Conservation (phyloP, 2,797 vertebrate genomes). For the Tiaroga cobitis region DNA sequence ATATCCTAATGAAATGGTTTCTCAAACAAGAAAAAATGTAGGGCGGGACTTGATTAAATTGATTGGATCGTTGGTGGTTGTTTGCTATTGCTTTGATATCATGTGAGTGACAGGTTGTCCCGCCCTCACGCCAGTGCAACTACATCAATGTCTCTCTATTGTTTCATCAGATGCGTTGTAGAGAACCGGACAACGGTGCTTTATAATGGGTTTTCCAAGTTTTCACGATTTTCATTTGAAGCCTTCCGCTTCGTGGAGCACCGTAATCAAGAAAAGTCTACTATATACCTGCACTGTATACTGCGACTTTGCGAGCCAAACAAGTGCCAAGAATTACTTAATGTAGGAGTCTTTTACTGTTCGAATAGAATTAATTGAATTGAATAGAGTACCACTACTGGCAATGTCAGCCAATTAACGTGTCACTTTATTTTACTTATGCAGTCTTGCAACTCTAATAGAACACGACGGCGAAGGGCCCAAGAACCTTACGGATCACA, state of each 20-base stretch:
- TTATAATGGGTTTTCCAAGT: constrained; percentile 70
- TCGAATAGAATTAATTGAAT: background rate
- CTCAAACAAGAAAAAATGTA: background rate
- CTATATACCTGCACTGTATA: constrained; percentile 81
- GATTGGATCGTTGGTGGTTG: too few relatives aligned
- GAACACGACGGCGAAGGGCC: constrained; percentile 64
- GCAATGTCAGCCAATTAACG: background rate
- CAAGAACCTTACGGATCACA: constrained; percentile 65
- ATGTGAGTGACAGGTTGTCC: too few relatives aligned
- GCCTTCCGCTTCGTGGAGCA: constrained; percentile 82
- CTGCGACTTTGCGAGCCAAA: constrained; percentile 78
- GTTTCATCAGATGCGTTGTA: constrained; percentile 67
- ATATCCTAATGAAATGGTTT: background rate
- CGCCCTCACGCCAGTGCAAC: background rate
- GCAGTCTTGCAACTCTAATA: constrained; percentile 67
- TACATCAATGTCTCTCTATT: background rate
- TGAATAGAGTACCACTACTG: background rate
- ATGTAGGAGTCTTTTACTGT: constrained; percentile 65
- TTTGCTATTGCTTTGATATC: too few relatives aligned
- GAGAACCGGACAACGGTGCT: constrained; percentile 62
- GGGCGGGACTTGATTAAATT: too few relatives aligned
- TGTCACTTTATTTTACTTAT: constrained; percentile 10
- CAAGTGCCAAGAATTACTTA: constrained; percentile 71
- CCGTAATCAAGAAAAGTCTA: constrained; percentile 71
- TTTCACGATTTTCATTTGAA: constrained; percentile 76